Conservation (phyloP, 2,113 vertebrate genomes). For the Eclectus roratus region DNA sequence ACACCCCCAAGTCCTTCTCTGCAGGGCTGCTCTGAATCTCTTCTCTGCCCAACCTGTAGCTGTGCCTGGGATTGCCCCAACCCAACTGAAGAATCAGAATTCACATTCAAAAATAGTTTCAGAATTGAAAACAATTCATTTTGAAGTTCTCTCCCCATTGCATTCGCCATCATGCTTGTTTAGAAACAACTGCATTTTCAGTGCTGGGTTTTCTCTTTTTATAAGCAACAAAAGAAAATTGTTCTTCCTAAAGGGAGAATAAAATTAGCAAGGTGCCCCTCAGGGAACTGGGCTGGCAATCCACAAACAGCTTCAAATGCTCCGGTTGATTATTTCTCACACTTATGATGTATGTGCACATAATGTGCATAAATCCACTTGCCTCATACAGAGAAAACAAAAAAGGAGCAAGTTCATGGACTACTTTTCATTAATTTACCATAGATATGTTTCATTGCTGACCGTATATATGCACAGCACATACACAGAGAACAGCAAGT, state of each 20-base stretch:
- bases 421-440: slow-evolving; percentile 34
- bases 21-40: background rate
- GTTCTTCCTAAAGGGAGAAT: background rate
- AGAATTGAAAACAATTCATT: background rate
- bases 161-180: background rate
- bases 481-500: slow-evolving; percentile 10
- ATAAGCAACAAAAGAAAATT: background rate
- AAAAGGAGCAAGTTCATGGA: background rate
- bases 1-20: background rate
- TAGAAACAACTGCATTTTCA: background rate
- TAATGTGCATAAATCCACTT: background rate
- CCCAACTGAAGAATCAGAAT: background rate
- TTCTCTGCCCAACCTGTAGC: background rate
- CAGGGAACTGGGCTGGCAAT: background rate
- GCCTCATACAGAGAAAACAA: background rate
- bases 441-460: background rate
- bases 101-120: background rate
- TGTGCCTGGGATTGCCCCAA: background rate
- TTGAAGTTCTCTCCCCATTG: background rate
- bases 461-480: background rate
- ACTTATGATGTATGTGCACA: background rate
- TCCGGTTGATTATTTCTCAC: slow-evolving; percentile 11
- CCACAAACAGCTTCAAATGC: slow-evolving; percentile 3
- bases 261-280: background rate
- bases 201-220: background rate